These are phyloP conservation scores for Anas bahamensis DNA, from an alignment of 2,797 vertebrate genomes.

Conservation along the genomic window DNA sequence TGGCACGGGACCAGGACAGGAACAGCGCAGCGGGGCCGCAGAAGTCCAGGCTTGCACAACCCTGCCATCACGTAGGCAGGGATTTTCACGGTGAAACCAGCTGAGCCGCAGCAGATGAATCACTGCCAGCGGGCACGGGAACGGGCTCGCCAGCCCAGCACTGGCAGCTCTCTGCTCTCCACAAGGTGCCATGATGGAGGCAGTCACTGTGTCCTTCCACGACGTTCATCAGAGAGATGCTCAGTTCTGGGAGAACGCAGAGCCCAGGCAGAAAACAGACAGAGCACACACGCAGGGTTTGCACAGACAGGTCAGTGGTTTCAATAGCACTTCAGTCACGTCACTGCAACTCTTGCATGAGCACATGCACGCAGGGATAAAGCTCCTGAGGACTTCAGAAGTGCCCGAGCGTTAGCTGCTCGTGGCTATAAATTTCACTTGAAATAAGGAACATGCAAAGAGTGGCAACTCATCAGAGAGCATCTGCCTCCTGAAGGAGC, in stretches of 20 bases:
- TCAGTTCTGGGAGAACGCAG: rapidly evolving
- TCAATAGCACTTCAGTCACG: neutral
- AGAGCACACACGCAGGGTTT: rapidly evolving
- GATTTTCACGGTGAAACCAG: neutral
- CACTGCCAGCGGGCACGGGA: neutral
- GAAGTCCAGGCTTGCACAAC: slow-evolving; percentile 1
- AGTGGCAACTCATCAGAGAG: neutral
- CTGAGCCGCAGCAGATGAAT: neutral
- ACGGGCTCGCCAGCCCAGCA: neutral
- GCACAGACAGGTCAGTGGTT: neutral
- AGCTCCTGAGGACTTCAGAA: neutral
- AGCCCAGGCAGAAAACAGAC: neutral
- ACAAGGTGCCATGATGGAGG: neutral
- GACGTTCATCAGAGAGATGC: neutral
- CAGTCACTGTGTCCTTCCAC: rapidly evolving
- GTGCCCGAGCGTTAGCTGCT: neutral
- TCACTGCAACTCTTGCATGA: neutral
- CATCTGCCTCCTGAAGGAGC: neutral
- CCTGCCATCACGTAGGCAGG: neutral
- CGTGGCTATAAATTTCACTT: neutral
- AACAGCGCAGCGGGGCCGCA: neutral
- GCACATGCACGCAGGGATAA: rapidly evolving
- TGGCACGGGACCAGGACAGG: rapidly evolving
- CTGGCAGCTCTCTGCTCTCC: rapidly evolving
- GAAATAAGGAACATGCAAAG: neutral